phyloP scores from a whole-genome alignment of 2,888 invertebrate genomes.

The Mythimna ferrago region DNA sequence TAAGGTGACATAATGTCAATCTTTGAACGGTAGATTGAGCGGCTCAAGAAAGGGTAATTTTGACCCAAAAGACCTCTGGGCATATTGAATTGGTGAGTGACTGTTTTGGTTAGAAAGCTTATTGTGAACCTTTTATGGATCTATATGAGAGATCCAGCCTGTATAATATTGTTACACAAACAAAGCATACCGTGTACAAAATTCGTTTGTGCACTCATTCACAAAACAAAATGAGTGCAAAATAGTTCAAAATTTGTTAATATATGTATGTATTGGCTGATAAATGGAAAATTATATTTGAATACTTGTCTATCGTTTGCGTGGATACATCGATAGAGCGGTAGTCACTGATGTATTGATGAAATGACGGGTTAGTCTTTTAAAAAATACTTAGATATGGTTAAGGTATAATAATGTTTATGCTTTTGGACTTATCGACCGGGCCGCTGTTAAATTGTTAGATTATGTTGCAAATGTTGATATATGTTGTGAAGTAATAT shows the following conservation, averaged over 20 bases:
- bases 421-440: slow-evolving; percentile 52
- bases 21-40: background rate
- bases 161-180: slow-evolving; percentile 27
- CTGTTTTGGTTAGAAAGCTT: background rate
- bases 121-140: slow-evolving; percentile 7
- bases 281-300: slow-evolving; percentile 51
- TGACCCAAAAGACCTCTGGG: background rate
- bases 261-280: slow-evolving; percentile 52
- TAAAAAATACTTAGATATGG: slow-evolving; percentile 53
- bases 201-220: slow-evolving; percentile 18
- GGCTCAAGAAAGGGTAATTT: background rate
- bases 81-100: background rate
- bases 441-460: slow-evolving; percentile 17
- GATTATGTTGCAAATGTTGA: slow-evolving; percentile 25
- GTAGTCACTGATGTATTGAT: slow-evolving; percentile 16
- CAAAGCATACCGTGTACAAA: slow-evolving; percentile 41
- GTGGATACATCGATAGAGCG: slow-evolving; percentile 29
- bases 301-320: slow-evolving; percentile 44
- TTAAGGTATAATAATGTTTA: slow-evolving; percentile 59
- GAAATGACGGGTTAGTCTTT: slow-evolving; percentile 46
- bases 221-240: slow-evolving; percentile 46
- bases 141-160: background rate
- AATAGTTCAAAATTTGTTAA: slow-evolving; percentile 56
- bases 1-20: slow-evolving; percentile 27
- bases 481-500: slow-evolving; percentile 21